Conservation (phyloP, 2,113 vertebrate species). For the Apodemus speciosus region DNA sequence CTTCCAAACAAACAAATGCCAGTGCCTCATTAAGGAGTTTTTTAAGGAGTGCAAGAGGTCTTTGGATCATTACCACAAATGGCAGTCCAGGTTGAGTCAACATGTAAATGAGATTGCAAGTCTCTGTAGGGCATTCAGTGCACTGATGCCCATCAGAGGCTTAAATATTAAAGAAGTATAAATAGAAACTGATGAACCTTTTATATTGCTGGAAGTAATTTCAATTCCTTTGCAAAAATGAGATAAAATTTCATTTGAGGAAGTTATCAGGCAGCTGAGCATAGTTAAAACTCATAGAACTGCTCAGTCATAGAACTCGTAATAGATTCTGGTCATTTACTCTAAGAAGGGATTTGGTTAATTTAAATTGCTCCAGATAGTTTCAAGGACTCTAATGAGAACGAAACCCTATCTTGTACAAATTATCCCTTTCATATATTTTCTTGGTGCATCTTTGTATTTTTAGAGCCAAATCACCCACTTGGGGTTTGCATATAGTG, state of each 20-base stretch:
- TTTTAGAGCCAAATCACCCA: conserved; percentile 46
- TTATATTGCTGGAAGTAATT: conserved; percentile 63
- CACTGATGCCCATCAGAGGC: conserved; percentile 23
- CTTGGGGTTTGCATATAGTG: neutral
- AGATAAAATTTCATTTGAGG: conserved; percentile 56
- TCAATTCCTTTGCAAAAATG: conserved; percentile 60
- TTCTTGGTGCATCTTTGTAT: conserved; percentile 19
- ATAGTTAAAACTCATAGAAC: conserved; percentile 60
- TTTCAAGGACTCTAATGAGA: conserved; percentile 39
- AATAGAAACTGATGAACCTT: conserved; percentile 60
- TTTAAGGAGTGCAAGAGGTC: conserved; percentile 29
- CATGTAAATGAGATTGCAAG: conserved; percentile 59
- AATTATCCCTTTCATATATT: conserved; percentile 9
- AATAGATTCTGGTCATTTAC: conserved; percentile 59
- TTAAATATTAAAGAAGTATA: conserved; percentile 58
- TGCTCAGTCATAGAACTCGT: conserved; percentile 33
- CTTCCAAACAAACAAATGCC: conserved; percentile 61
- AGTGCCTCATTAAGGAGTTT: conserved; percentile 30
- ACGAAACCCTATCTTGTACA: neutral
- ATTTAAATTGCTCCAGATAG: conserved; percentile 51
- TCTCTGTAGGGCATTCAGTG: conserved; percentile 6
- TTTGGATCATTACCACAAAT: conserved; percentile 61
- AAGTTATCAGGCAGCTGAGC: conserved; percentile 60
- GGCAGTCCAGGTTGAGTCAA: conserved; percentile 56
- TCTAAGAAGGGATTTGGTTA: conserved; percentile 21